Percentiles rank a stretch among this genome's conserved stretches.
phyloP scores from a whole-genome alignment of 2,113 vertebrate species.

The Balaenoptera acutorostrata region DNA sequence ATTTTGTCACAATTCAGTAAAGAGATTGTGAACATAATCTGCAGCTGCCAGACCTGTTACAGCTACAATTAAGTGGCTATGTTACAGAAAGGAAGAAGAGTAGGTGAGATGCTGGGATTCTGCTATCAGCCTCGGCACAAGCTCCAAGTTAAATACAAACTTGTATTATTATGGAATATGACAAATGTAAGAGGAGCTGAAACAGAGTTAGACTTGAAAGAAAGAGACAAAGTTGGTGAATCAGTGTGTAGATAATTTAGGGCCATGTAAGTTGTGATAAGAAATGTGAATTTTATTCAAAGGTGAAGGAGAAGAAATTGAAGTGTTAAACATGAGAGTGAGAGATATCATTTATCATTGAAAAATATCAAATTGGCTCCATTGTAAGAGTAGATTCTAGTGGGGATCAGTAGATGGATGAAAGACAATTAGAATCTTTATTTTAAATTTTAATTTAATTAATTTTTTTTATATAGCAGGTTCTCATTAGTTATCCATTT shows the following conservation, averaged over 20 bases:
- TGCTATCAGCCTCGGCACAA: constrained; percentile 16
- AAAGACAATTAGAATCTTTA: not conserved
- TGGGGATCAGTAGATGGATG: not conserved
- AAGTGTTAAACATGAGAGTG: not conserved
- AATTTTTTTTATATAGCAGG: too few relatives aligned
- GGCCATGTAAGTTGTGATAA: not conserved
- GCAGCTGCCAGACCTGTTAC: not conserved
- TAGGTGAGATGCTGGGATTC: not conserved
- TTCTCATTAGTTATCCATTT: too few relatives aligned
- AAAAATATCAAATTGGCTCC: not conserved
- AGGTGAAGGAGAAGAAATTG: not conserved
- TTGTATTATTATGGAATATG: not conserved
- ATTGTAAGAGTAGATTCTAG: not conserved
- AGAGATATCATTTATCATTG: not conserved
- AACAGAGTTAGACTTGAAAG: not conserved
- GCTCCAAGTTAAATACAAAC: not conserved
- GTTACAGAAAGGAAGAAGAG: not conserved
- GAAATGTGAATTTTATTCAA: constrained; percentile 10
- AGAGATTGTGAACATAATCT: not conserved
- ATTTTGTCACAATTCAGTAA: constrained; percentile 9
- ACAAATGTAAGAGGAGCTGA: not conserved
- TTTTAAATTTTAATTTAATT: too few relatives aligned
- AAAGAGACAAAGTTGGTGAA: not conserved
- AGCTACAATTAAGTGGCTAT: not conserved
- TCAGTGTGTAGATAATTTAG: not conserved